phyloP scores from a whole-genome alignment of 35 echinoderm and acorn worm species.

The Ophioderma brevispina region DNA sequence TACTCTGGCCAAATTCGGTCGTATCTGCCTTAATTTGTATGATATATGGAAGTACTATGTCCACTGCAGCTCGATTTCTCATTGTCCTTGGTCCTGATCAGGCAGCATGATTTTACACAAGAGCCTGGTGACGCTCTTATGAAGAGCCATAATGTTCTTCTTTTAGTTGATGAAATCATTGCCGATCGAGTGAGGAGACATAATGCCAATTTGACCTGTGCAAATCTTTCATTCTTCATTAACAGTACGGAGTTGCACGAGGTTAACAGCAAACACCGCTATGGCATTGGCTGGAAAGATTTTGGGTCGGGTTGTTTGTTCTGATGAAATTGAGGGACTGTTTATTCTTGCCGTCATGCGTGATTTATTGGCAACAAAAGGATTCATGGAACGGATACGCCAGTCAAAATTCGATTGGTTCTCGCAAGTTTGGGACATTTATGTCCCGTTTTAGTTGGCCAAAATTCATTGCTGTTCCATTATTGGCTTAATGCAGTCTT shows the following conservation, averaged over 20 bases:
- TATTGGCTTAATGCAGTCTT: background rate
- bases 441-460: background rate
- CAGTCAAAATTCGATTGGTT: background rate
- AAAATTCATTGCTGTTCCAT: background rate
- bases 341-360: background rate
- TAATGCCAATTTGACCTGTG: background rate
- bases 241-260: background rate
- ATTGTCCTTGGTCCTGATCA: background rate
- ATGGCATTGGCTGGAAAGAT: background rate
- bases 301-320: background rate
- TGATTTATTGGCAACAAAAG: background rate
- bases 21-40: too few relatives aligned
- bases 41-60: too few relatives aligned
- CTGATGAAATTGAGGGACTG: background rate
- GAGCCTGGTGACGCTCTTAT: background rate
- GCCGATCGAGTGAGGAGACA: background rate
- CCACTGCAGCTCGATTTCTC: too few relatives aligned
- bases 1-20: too few relatives aligned
- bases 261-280: background rate
- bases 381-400: background rate
- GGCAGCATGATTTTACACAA: background rate
- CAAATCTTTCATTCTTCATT: background rate
- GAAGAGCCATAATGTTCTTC: background rate
- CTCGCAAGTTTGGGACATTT: background rate
- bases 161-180: background rate